phyloP scores from a whole-genome alignment of 1,140 invertebrate genomes.

The Melitaea cinxia region DNA sequence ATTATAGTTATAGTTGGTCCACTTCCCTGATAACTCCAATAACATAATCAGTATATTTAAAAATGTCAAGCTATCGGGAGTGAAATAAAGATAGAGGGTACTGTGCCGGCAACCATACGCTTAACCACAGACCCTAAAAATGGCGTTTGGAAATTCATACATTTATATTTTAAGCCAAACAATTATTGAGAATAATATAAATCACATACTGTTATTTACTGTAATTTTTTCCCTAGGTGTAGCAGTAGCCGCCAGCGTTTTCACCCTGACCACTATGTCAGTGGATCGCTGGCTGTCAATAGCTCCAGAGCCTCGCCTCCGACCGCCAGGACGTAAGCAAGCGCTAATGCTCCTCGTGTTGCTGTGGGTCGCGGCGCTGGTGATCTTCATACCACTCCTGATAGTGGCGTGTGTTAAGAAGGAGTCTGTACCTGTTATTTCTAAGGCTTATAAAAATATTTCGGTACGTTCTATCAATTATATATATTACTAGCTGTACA shows the following conservation, averaged over 20 bases:
- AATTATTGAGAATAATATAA: too few relatives aligned
- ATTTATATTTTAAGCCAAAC: too few relatives aligned
- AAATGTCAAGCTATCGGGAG: too few relatives aligned
- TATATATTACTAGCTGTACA: too few relatives aligned
- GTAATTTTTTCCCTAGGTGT: slow-evolving; percentile 83
- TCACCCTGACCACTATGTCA: slow-evolving; percentile 90
- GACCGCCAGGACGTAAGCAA: slow-evolving; percentile 83
- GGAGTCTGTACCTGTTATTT: slow-evolving; percentile 70
- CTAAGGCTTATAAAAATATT: slow-evolving; percentile 57
- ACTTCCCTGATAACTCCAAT: too few relatives aligned
- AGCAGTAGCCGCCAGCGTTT: slow-evolving; percentile 88
- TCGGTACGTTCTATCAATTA: slow-evolving; percentile 72
- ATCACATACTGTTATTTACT: not conserved
- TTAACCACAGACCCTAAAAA: too few relatives aligned
- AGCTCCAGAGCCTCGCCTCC: slow-evolving; percentile 85
- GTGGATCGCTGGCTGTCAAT: slow-evolving; percentile 89
- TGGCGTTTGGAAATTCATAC: too few relatives aligned
- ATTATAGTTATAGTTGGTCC: too few relatives aligned
- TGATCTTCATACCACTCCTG: slow-evolving; percentile 86
- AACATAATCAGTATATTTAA: too few relatives aligned
- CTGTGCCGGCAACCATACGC: too few relatives aligned
- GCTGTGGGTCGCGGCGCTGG: slow-evolving; percentile 85
- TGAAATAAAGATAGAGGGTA: too few relatives aligned
- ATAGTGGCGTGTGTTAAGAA: slow-evolving; percentile 74
- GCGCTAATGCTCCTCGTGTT: slow-evolving; percentile 83